phyloP scores from a whole-genome alignment of 2,797 vertebrate species.

The Muscicapa striata region DNA sequence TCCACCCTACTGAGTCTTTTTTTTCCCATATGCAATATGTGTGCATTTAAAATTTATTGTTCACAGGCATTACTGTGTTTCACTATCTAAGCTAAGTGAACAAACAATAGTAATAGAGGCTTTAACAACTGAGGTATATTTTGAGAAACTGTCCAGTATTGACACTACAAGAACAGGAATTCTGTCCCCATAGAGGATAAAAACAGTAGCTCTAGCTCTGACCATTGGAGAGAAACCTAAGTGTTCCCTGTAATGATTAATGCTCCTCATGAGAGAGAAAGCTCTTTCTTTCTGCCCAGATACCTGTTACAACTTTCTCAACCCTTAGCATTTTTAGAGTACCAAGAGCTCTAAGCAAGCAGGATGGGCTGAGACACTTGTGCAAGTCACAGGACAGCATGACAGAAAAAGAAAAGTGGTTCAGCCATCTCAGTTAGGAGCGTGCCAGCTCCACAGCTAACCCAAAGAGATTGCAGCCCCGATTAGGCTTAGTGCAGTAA shows the following conservation, averaged over 20 bases:
- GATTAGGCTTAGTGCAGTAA: constrained; percentile 32
- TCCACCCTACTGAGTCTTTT: not conserved
- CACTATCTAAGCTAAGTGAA: not conserved
- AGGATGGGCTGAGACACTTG: not conserved
- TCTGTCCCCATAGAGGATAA: not conserved
- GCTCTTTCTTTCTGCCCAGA: constrained; percentile 44
- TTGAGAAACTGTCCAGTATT: not conserved
- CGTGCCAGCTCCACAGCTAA: not conserved
- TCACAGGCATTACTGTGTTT: not conserved
- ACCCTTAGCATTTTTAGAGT: not conserved
- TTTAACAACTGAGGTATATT: not conserved
- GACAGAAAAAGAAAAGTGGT: not conserved
- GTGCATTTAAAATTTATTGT: not conserved
- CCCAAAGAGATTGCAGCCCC: not conserved
- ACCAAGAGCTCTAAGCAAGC: not conserved
- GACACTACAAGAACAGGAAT: not conserved
- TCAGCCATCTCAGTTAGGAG: not conserved
- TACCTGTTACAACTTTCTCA: not conserved
- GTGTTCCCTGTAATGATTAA: constrained; percentile 9
- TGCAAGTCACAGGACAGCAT: not conserved
- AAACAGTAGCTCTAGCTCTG: not conserved
- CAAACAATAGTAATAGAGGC: not conserved
- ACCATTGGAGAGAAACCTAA: not conserved
- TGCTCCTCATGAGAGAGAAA: not conserved
- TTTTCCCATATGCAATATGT: not conserved